Evolutionary conservation across 2,797 vertebrate species (phyloP).

Genomic region (Ptychobarbus kaznakovi): DNA sequence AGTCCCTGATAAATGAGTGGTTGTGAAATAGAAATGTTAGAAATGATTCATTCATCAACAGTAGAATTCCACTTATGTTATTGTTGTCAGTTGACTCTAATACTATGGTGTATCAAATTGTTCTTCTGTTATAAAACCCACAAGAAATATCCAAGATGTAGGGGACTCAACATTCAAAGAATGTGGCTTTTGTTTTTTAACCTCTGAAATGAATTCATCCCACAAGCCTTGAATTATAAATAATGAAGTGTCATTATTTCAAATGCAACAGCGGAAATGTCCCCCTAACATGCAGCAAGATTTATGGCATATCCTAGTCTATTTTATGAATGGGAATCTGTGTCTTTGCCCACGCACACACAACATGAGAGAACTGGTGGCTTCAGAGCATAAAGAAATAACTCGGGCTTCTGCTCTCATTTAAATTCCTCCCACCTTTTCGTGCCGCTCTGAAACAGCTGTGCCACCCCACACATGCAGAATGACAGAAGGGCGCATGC

Average conservation of each 20-base stretch:
- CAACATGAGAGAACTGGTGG: conserved; percentile 57
- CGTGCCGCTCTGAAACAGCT: conserved; percentile 55
- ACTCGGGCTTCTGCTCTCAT: conserved; percentile 63
- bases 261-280: conserved; percentile 16
- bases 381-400: conserved; percentile 68
- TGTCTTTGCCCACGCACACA: conserved; percentile 65
- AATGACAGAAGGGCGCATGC: not conserved
- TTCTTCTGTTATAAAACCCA: not conserved
- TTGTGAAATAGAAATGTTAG: conserved; percentile 5
- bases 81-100: not conserved
- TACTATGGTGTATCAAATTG: not conserved
- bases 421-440: conserved; percentile 69
- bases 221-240: conserved; percentile 15
- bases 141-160: not conserved
- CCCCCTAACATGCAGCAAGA: conserved; percentile 13
- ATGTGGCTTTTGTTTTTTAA: conserved; percentile 12
- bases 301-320: conserved; percentile 5
- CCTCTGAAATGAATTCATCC: conserved; percentile 16
- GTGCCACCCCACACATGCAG: conserved; percentile 29
- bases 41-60: not conserved
- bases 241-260: conserved; percentile 32
- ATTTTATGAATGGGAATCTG: conserved; percentile 72
- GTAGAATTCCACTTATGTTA: not conserved
- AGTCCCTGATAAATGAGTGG: not conserved
- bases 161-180: not conserved